phyloP scores from a whole-genome alignment of 2,797 vertebrate genomes.

The Enteromius fasciolatus region DNA sequence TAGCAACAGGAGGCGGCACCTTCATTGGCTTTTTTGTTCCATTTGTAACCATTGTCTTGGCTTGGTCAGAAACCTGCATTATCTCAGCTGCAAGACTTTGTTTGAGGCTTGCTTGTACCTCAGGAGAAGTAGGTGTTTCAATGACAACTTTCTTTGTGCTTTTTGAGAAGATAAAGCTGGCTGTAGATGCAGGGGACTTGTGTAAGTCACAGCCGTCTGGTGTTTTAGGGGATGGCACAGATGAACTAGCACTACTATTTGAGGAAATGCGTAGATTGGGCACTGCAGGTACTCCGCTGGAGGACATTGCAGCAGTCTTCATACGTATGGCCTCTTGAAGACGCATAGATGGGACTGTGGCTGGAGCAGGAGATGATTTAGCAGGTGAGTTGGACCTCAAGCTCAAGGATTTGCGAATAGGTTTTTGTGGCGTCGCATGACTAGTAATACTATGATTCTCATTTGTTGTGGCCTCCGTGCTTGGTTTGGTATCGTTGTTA shows the following conservation, averaged over 20 bases:
- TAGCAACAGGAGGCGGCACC: constrained; percentile 91
- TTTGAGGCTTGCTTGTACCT: constrained; percentile 83
- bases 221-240: constrained; percentile 58
- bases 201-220: constrained; percentile 67
- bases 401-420: constrained; percentile 88
- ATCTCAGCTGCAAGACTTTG: constrained; percentile 87
- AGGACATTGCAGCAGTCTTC: constrained; percentile 85
- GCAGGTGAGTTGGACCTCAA: constrained; percentile 68
- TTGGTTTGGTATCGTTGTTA: constrained; percentile 63
- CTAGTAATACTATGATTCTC: constrained; percentile 60
- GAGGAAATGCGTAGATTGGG: constrained; percentile 64
- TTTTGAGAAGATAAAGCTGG: constrained; percentile 95
- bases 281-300: constrained; percentile 70
- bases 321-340: constrained; percentile 88
- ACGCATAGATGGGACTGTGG: constrained; percentile 73
- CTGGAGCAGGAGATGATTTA: constrained; percentile 71
- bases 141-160: constrained; percentile 88
- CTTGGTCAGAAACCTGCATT: constrained; percentile 81
- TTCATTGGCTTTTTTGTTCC: constrained; percentile 78
- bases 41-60: constrained; percentile 66
- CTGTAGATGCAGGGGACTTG: constrained; percentile 87
- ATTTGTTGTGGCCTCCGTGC: constrained; percentile 47
- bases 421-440: constrained; percentile 84
- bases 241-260: constrained; percentile 60
- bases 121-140: constrained; percentile 80